Evolutionary conservation across 1,140 invertebrate genomes (phyloP).

Genomic region (Aricia agestis): DNA sequence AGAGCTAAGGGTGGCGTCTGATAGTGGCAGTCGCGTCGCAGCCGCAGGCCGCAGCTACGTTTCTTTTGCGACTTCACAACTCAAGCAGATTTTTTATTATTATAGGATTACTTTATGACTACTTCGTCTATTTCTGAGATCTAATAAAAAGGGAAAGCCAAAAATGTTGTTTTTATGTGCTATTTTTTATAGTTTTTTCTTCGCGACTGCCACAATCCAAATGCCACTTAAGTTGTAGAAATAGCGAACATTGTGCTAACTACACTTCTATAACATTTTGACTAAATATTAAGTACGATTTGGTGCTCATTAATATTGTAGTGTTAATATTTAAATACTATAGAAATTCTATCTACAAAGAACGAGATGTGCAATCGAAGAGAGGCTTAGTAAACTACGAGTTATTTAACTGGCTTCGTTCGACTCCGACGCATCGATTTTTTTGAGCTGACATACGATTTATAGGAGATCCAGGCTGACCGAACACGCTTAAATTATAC

Average conservation of each 20-base stretch:
- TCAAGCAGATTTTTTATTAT: not conserved
- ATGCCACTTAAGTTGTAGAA: conserved; percentile 23
- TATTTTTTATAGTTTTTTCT: not conserved
- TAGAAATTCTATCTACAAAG: conserved; percentile 70
- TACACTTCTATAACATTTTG: conserved; percentile 69
- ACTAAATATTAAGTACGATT: conserved; percentile 75
- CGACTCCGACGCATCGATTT: not conserved
- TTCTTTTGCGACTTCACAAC: not conserved
- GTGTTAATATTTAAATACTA: conserved; percentile 67
- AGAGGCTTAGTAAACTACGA: conserved; percentile 27
- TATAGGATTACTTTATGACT: too few relatives aligned
- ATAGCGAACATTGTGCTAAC: conserved; percentile 70
- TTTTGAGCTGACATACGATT: not conserved
- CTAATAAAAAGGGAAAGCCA: too few relatives aligned
- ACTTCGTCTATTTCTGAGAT: too few relatives aligned
- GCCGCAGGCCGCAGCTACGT: not conserved
- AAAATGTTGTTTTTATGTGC: not conserved
- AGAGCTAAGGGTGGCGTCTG: conserved; percentile 9
- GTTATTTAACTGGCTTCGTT: conserved; percentile 20
- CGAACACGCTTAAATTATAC: not conserved
- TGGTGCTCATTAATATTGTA: conserved; percentile 74
- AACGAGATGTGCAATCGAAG: conserved; percentile 54
- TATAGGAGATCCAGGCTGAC: not conserved
- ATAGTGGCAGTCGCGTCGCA: not conserved
- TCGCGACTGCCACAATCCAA: not conserved